Evolutionary conservation across 1,140 invertebrate species (phyloP).

Genomic region (Tribolium madens): DNA sequence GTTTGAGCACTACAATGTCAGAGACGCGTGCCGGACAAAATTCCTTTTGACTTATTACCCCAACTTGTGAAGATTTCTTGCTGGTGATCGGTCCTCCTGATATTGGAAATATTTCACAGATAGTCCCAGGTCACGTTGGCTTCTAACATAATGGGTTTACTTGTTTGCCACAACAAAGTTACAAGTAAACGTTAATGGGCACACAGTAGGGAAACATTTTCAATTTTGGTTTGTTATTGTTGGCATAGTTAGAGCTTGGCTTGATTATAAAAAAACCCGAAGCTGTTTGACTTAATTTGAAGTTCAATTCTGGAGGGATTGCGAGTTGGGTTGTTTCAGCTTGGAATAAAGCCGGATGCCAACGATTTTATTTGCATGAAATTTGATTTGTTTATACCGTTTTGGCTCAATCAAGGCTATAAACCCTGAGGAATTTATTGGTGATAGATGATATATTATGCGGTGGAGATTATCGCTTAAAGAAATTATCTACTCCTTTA

Average conservation of each 20-base stretch:
- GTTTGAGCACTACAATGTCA: constrained; percentile 49
- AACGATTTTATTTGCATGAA: not conserved
- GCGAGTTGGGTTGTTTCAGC: too few species aligned
- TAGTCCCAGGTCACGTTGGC: constrained; percentile 25
- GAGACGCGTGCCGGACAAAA: constrained; percentile 49
- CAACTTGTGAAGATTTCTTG: constrained; percentile 46
- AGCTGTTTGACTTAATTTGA: not conserved
- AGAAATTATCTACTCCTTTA: constrained; percentile 2
- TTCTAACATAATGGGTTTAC: constrained; percentile 14
- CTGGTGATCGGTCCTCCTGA: constrained; percentile 5
- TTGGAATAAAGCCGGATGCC: too few species aligned
- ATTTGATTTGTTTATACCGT: not conserved
- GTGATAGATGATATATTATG: not conserved
- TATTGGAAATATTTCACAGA: constrained; percentile 33
- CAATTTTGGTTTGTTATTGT: not conserved
- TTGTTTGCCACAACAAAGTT: constrained; percentile 13
- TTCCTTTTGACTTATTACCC: constrained; percentile 53
- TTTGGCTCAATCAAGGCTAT: not conserved
- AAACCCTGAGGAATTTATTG: not conserved
- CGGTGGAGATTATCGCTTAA: not conserved
- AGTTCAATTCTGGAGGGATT: not conserved
- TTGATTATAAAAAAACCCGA: not conserved
- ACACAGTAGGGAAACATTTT: too few species aligned
- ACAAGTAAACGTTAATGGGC: not conserved
- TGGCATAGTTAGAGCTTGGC: not conserved